Evolutionary conservation across 2,888 invertebrate species (phyloP).

Genomic region (Aelia acuminata): DNA sequence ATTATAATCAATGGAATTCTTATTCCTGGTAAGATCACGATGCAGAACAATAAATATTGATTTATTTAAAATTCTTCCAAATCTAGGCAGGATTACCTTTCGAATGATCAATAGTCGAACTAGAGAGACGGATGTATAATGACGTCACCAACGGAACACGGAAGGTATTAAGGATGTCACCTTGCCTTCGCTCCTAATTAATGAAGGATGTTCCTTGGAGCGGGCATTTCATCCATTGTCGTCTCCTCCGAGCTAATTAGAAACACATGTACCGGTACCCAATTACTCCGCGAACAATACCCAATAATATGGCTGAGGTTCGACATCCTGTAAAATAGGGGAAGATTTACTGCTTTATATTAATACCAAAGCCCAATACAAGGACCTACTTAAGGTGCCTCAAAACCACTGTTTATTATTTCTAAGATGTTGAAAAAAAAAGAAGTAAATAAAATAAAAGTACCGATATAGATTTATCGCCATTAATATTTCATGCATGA

Average conservation of each 20-base stretch:
- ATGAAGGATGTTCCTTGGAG: neutral
- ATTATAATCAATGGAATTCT: too few species aligned
- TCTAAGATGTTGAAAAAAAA: too few species aligned
- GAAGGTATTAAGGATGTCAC: slow-evolving; percentile 6
- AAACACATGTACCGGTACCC: neutral
- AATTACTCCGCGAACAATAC: neutral
- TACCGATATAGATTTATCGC: too few species aligned
- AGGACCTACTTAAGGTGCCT: too few species aligned
- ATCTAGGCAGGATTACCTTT: neutral
- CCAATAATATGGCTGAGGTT: neutral
- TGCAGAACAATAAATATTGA: too few species aligned
- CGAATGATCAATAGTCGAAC: neutral
- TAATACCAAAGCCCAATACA: too few species aligned
- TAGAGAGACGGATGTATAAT: neutral
- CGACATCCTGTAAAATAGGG: neutral
- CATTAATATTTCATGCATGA: too few species aligned
- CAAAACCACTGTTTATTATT: too few species aligned
- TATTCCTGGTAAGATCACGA: too few species aligned
- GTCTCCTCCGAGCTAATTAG: neutral
- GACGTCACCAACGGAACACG: neutral
- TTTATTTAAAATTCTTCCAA: too few species aligned
- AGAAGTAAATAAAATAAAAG: too few species aligned
- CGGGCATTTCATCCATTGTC: neutral
- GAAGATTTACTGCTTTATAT: too few species aligned
- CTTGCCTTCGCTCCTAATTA: neutral